Base-by-base conservation (phyloP, 2,113 vertebrate genomes). In the Taurulus bubalis region DNA sequence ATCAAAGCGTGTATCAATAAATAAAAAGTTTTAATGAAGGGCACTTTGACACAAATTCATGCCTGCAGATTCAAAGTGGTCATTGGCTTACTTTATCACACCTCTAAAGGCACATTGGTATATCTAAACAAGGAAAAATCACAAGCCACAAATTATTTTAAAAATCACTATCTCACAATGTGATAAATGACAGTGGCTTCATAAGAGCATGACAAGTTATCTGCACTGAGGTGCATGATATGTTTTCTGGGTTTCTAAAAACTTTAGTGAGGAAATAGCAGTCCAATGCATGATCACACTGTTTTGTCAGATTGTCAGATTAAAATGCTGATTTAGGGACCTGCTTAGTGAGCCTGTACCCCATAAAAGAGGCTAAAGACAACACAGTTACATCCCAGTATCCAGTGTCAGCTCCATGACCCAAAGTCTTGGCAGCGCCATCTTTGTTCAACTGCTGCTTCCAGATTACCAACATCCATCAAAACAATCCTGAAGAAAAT, bases 381-480 rank as follows among this genome's bases (percentile, higher is more conserved):
- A 49, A 55, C 22, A 45, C 32, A 55, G n/a, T 66, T 45, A 40
- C 0, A 60, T 49, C 53, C 30, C 62, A 53, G 60, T 14, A 53
- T 26, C 12, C 28, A 59, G 18, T 16, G 53, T 62, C 14, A 45
- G 63, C 47, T 64, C 45, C 47, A 26, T 77, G 59, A 74, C 24
- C 45, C 45, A 72, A 71, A 83, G 51, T 49, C 24, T 66, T 49
- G 56, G 68, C 51, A 16, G 55, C 8, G 2, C 11, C 68, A 51
- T 77, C 53, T 49, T 58, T 55, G 28, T 60, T 83, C 36, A 62
- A 38, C n/a, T 0, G 6, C 69, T 80, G 60, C 58, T 75, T 55
- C 9, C 24, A 24, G 36, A 84, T 75, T 22, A 80, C 76, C 58
- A 81, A 55, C 75, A 87, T 80, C 20, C 60, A 75, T 69, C 76